Base-by-base conservation (phyloP, 2,113 vertebrate species). In the Clupea harengus region DNA sequence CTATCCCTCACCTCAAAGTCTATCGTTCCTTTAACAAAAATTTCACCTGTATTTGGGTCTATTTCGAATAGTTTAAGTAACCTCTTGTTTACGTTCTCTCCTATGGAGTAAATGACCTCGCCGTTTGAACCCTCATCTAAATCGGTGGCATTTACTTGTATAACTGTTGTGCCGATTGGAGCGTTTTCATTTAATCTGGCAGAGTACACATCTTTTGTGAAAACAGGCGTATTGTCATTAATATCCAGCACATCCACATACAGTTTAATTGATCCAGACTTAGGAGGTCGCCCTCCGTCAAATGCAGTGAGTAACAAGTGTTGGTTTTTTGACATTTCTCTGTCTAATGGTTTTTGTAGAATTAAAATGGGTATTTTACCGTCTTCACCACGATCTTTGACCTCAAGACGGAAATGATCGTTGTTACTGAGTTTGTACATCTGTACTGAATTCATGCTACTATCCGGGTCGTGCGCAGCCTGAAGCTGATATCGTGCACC, bases 321-420 rank as follows among this genome's bases (percentile, higher is more conserved):
- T 20, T 91, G 88, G 0, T 0, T 57, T 72, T 83, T 85, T 3
- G 45, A 57, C 0, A 22, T 2, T 39, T 92, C 92, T 88, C 90
- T 82, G 46, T 93, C 92, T 25, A 93, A n/a, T 0, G 88, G 45
- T 18, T 89, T 91, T 45, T 91, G 86, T 49, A 93, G 83, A 8
- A 88, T n/a, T 3, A 93, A 18, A 18, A 89, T 8, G 0, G 89
- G 91, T 2, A 81, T 84, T 87, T 89, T 92, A 2, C 86, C 83
- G 10, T 85, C 85, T 67, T 86, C 81, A 7, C 88, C 87, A 3
- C 91, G 86, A 32, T 93, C 90, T 83, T 83, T 92, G 0, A 93
- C 86, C 82, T 94, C 92, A 1, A 93, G 82, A 18, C 88, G 87
- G 15, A 94, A 94, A 88, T 93, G 46, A 13, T 92, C 91, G n/a